Percentiles rank a stretch among this genome's conserved stretches.
phyloP scores from a whole-genome alignment of 2,797 vertebrate species.

The Artibeus jamaicensis region DNA sequence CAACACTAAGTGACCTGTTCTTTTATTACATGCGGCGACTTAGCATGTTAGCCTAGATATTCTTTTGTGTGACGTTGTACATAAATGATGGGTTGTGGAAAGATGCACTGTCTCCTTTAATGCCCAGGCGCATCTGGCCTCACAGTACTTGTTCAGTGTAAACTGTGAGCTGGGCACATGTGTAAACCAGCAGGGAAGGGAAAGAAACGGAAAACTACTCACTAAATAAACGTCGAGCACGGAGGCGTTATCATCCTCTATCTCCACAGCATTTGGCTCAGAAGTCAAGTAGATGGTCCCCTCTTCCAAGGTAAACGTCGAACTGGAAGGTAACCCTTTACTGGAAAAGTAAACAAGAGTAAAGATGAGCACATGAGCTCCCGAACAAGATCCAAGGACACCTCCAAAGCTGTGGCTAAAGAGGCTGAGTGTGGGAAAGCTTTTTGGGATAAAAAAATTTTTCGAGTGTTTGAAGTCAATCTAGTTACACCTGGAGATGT shows the following conservation, averaged over 20 bases:
- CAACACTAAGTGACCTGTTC: background rate
- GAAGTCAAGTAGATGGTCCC: conserved; percentile 96
- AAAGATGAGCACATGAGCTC: background rate
- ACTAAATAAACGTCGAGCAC: conserved; percentile 97
- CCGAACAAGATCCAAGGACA: background rate
- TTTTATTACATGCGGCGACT: background rate
- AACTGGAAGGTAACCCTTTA: conserved; percentile 91
- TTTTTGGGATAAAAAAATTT: background rate
- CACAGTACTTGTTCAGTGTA: background rate
- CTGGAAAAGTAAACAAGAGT: conserved; percentile 80
- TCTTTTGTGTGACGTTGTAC: background rate
- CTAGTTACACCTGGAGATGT: background rate
- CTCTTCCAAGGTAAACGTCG: conserved; percentile 94
- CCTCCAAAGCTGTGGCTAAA: background rate
- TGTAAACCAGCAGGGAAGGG: background rate
- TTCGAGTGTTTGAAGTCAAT: background rate
- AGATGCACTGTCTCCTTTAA: background rate
- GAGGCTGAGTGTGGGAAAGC: background rate
- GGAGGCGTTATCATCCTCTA: conserved; percentile 93
- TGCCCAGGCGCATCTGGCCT: background rate
- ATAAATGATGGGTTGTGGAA: background rate
- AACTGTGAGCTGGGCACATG: background rate
- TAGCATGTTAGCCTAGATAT: background rate
- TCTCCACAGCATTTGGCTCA: conserved; percentile 92
- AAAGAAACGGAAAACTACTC: conserved; percentile 75